Evolutionary conservation across 2,888 invertebrate species (phyloP).

Genomic region (Melieria omissa): DNA sequence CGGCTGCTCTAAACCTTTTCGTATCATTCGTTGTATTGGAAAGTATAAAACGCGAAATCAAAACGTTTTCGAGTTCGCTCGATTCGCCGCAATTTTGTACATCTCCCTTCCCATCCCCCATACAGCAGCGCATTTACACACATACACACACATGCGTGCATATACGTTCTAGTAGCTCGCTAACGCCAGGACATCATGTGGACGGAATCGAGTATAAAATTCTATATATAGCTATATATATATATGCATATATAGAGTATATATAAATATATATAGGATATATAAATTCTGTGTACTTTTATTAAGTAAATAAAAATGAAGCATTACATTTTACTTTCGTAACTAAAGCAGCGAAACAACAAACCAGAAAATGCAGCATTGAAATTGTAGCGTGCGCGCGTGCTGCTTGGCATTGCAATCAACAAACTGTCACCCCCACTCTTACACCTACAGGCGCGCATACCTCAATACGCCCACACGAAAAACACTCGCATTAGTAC

Average conservation of each 20-base stretch:
- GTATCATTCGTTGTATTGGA: no score
- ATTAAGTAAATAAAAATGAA: conserved; percentile 18
- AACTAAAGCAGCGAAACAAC: conserved; percentile 4
- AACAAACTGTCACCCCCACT: neutral
- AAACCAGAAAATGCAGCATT: conserved; percentile 5
- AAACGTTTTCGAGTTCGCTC: neutral
- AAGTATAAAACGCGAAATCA: neutral
- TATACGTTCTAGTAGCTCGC: neutral
- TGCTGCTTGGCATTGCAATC: neutral
- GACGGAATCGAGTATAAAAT: conserved; percentile 6
- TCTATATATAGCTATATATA: conserved; percentile 28
- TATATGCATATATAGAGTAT: conserved; percentile 2
- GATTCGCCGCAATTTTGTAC: no score
- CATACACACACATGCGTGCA: neutral
- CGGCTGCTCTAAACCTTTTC: no score
- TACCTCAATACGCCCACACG: no score
- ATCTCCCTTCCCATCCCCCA: neutral
- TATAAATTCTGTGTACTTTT: conserved; percentile 32
- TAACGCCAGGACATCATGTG: neutral
- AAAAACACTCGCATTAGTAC: no score
- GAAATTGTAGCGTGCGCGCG: conserved; percentile 1
- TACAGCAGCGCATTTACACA: neutral
- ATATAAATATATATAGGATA: conserved; percentile 18
- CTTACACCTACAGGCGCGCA: no score
- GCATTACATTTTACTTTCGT: conserved; percentile 28